Conservation (phyloP, 2,797 vertebrate species). For the Hypotaenidia philippensis region DNA sequence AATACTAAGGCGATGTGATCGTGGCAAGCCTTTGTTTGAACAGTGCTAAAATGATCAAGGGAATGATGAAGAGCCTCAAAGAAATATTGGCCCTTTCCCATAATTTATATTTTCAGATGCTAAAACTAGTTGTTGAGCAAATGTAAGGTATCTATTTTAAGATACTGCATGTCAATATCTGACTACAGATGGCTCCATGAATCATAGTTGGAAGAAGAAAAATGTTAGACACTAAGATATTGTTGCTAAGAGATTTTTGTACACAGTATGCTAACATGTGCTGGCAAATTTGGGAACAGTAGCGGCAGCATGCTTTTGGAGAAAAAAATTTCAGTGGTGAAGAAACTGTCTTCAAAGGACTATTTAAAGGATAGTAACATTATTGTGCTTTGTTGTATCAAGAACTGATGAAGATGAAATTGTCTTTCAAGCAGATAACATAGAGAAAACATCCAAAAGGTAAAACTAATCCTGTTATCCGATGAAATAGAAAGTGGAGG, state of each 20-base stretch:
- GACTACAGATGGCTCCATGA: conserved; percentile 81
- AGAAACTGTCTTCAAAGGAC: conserved; percentile 69
- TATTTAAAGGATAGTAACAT: conserved; percentile 60
- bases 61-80: conserved; percentile 37
- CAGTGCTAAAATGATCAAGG: conserved; percentile 40
- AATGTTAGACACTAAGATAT: conserved; percentile 74
- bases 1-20: background rate
- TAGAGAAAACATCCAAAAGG: conserved; percentile 51
- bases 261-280: conserved; percentile 69
- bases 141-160: conserved; percentile 74
- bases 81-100: conserved; percentile 57
- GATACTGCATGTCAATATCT: conserved; percentile 75
- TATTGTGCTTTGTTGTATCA: conserved; percentile 14
- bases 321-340: conserved; percentile 54
- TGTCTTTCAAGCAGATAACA: background rate
- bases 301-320: conserved; percentile 52
- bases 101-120: conserved; percentile 50
- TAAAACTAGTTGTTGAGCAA: conserved; percentile 69
- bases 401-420: conserved; percentile 50
- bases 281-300: conserved; percentile 61
- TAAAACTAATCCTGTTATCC: background rate
- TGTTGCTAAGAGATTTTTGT: conserved; percentile 80
- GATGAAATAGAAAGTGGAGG: background rate
- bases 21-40: conserved; percentile 30
- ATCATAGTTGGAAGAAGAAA: conserved; percentile 75